These are phyloP conservation scores for Epinotia ramella DNA, from an alignment of 2,888 invertebrate species.

Conservation along the genomic window DNA sequence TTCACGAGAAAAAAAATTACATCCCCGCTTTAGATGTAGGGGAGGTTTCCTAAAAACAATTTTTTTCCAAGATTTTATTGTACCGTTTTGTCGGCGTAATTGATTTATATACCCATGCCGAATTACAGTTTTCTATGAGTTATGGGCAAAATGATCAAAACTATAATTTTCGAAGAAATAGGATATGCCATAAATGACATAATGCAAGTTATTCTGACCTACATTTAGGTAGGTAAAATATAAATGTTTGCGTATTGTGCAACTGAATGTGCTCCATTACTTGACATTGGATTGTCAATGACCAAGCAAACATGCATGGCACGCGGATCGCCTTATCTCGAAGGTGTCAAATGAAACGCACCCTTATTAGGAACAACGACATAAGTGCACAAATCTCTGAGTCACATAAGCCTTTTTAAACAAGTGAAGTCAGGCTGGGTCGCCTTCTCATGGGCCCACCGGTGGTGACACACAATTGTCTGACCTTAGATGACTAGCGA, in stretches of 20 bases:
- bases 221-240: neutral
- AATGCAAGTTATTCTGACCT: neutral
- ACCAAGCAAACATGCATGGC: slow-evolving; percentile 27
- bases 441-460: slow-evolving; percentile 29
- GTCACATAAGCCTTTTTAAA: slow-evolving; percentile 5
- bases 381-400: neutral
- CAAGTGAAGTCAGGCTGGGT: slow-evolving; percentile 1
- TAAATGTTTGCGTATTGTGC: neutral
- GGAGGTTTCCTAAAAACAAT: too few species aligned
- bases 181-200: neutral
- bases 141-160: neutral
- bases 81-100: too few species aligned
- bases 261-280: slow-evolving; percentile 9
- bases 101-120: too few species aligned
- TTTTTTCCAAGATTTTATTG: too few species aligned
- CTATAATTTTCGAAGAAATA: neutral
- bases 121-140: too few species aligned
- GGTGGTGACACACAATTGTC: slow-evolving; percentile 17
- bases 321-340: slow-evolving; percentile 18
- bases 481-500: slow-evolving; percentile 34
- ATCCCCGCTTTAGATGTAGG: too few species aligned
- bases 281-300: slow-evolving; percentile 23
- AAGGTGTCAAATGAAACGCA: slow-evolving; percentile 20
- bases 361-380: neutral
- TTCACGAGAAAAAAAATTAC: too few species aligned